Conservation (phyloP, 2,113 vertebrate genomes). For the Edolisoma coerulescens region DNA sequence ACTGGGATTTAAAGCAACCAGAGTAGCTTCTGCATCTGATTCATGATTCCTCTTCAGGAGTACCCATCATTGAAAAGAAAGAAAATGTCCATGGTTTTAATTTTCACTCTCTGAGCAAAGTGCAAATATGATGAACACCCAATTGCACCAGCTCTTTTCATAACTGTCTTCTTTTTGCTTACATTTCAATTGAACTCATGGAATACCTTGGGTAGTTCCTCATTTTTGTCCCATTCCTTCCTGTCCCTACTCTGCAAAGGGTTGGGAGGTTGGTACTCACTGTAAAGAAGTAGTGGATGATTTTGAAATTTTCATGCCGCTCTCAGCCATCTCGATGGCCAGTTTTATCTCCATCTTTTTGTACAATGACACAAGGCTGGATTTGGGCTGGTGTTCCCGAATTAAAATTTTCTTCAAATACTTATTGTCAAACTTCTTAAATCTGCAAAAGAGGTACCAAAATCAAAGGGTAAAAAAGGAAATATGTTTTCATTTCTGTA, state of each 20-base stretch:
- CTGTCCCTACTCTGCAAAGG: background rate
- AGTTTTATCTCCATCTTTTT: constrained; percentile 95
- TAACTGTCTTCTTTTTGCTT: background rate
- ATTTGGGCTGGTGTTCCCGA: constrained; percentile 82
- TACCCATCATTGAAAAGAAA: background rate
- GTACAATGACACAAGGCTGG: constrained; percentile 90
- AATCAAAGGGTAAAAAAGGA: background rate
- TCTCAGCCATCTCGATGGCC: constrained; percentile 89
- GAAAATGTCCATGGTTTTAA: background rate
- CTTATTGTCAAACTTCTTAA: constrained; percentile 91
- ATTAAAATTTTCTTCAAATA: constrained; percentile 88
- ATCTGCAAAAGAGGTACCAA: constrained; percentile 70
- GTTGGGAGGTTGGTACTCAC: constrained; percentile 69
- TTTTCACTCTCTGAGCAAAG: background rate
- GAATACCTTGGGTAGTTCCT: background rate
- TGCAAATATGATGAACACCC: background rate
- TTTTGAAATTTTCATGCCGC: constrained; percentile 69
- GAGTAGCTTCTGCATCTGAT: background rate
- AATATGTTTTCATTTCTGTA: background rate
- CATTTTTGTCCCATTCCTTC: background rate
- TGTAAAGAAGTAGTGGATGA: constrained; percentile 64
- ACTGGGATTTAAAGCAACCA: background rate
- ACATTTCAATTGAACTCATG: background rate
- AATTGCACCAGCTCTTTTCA: background rate
- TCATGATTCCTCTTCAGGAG: background rate